These are phyloP conservation scores for Entelurus aequoreus DNA, from an alignment of 2,113 vertebrate genomes.

Conservation along the genomic window DNA sequence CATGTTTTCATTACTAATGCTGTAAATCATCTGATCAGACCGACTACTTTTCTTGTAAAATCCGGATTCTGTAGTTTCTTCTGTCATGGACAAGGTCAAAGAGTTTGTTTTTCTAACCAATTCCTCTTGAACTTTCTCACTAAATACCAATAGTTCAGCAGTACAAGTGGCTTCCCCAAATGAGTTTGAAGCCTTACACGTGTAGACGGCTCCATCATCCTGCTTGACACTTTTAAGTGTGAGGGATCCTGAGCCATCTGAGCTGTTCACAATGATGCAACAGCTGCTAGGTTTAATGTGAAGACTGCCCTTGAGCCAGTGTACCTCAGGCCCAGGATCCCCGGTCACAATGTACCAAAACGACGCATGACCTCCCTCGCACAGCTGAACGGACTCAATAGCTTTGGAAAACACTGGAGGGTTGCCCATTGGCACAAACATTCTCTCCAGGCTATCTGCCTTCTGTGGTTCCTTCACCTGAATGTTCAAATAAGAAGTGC, in stretches of 20 bases:
- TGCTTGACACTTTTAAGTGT: conserved; percentile 63
- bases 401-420: conserved; percentile 73
- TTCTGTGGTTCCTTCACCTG: conserved; percentile 46
- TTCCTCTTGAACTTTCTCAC: conserved; percentile 43
- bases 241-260: conserved; percentile 78
- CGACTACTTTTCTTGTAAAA: conserved; percentile 44
- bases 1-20: conserved; percentile 61
- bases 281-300: conserved; percentile 59
- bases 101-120: conserved; percentile 43
- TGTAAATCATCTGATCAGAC: conserved; percentile 65
- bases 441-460: conserved; percentile 12
- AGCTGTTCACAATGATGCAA: conserved; percentile 62
- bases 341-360: conserved; percentile 77
- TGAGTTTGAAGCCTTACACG: conserved; percentile 73
- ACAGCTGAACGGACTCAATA: conserved; percentile 62
- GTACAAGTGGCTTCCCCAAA: conserved; percentile 73
- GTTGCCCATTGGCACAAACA: conserved; percentile 30
- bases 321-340: conserved; percentile 71
- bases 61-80: conserved; percentile 55
- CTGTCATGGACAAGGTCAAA: conserved; percentile 51
- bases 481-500: conserved; percentile 75
- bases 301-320: conserved; percentile 75
- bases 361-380: conserved; percentile 65
- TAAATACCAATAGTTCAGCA: conserved; percentile 74
- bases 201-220: conserved; percentile 75